Evolutionary conservation across 2,113 vertebrate genomes (phyloP).

Genomic region (Cyphomyrus discorhynchus): DNA sequence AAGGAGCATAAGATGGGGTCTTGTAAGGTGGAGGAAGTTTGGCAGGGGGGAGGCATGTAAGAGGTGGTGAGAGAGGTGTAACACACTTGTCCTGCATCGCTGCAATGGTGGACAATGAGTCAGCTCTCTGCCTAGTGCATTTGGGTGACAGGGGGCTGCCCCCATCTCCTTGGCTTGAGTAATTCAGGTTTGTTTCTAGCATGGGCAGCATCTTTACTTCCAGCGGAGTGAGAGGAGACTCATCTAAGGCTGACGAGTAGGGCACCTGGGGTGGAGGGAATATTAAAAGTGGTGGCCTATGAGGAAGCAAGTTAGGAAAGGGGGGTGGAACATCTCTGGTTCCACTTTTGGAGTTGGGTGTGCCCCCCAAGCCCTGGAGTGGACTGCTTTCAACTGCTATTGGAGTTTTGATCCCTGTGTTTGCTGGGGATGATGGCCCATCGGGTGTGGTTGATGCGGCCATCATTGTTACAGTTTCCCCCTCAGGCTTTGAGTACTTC

Average conservation of each 20-base stretch:
- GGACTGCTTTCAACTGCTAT: not conserved
- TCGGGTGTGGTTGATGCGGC: not conserved
- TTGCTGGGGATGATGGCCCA: not conserved
- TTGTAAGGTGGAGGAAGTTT: conserved; percentile 63
- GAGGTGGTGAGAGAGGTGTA: conserved; percentile 78
- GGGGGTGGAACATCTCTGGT: conserved; percentile 81
- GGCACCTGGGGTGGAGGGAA: conserved; percentile 87
- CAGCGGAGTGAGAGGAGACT: conserved; percentile 87
- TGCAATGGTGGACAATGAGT: conserved; percentile 70
- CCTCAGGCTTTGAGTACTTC: conserved; percentile 78
- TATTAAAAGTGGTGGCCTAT: conserved; percentile 84
- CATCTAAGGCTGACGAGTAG: conserved; percentile 88
- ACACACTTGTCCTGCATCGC: conserved; percentile 69
- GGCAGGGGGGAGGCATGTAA: conserved; percentile 48
- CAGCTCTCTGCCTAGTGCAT: conserved; percentile 68
- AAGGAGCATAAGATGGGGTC: conserved; percentile 72
- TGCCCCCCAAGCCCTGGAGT: not conserved
- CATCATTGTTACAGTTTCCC: conserved; percentile 38
- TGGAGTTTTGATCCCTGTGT: not conserved
- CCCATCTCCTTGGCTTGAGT: conserved; percentile 67
- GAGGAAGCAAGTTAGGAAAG: conserved; percentile 87
- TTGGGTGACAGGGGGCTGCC: conserved; percentile 81
- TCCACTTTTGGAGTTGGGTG: conserved; percentile 45
- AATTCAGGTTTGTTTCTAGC: conserved; percentile 89
- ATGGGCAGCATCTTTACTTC: conserved; percentile 92